Evolutionary conservation across 2,113 vertebrate genomes (phyloP), one percentile per base, ranked within the genome.

Genomic region (Sebastes schlegelii): DNA sequence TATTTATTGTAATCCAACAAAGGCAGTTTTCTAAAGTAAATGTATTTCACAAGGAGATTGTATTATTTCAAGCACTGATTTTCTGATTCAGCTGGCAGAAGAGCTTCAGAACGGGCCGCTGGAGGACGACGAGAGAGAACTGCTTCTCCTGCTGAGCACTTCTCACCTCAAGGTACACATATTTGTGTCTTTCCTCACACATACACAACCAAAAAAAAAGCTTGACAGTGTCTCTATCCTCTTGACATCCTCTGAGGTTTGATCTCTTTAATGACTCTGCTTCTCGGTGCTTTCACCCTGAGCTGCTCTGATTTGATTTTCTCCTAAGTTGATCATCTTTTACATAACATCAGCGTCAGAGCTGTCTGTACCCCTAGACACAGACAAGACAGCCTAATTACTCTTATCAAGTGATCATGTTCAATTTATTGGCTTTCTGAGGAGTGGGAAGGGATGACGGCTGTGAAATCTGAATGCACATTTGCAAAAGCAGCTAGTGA

Each of bases 161-260:
- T 97, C 97, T 58, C 98, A 99, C 92, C 94, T 99, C 76, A 97
- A 96, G 97, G 97, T 98, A 95, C 6, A 23, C 14, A 1, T 34
- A 23, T 42, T 12, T 23, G 23, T 65, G 12, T 46, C 42, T 11
- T n/a, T 61, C 14, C 48, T 8, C 19, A 14, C 61, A 21, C 43
- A 11, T n/a, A 23, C 14, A 34, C 26, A 48, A 11, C 19, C 74
- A 54, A 34, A 34, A 34, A 45, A 23, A 46, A 68, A 66, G 52
- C 46, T 23, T 17, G 23, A 4, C 23, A 6, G 58, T 19, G 55
- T 26, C 11, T 46, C 49, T 61, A 34, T 34, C 34, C 8, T 72
- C 14, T 45, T 4, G 6, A 64, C 64, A 57, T 52, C 6, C 40
- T 57, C 34, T 34, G 34, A 34, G 34, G 34, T 34, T 17, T 55